Conservation (phyloP, 2,888 invertebrate genomes). For the Caenorhabditis becei region DNA sequence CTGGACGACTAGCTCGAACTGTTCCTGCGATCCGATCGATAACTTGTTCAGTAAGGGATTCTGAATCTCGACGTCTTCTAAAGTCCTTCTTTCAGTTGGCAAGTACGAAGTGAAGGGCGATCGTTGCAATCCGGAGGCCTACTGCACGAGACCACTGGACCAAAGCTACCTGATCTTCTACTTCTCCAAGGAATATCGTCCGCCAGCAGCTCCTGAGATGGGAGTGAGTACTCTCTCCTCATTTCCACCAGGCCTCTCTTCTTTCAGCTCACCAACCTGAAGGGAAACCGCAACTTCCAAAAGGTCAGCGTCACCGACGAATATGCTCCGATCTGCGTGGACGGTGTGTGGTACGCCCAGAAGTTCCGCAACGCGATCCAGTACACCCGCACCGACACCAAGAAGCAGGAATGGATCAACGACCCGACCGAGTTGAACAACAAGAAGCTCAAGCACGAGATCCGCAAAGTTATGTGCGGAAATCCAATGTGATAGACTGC, state of each 20-base stretch:
- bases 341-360: constrained; percentile 2
- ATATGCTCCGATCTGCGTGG: background rate
- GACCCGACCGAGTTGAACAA: constrained; percentile 2
- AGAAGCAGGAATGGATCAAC: background rate
- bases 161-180: background rate
- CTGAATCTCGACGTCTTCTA: background rate
- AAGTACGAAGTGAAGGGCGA: background rate
- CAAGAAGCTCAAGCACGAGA: constrained; percentile 4
- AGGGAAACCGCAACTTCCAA: too few species aligned
- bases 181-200: background rate
- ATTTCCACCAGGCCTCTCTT: background rate
- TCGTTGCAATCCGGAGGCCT: background rate
- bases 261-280: background rate
- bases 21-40: background rate
- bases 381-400: background rate
- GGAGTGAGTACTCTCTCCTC: background rate
- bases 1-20: constrained; percentile 5
- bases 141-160: background rate
- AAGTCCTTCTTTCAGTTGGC: constrained; percentile 4
- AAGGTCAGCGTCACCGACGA: background rate
- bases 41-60: background rate
- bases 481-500: background rate
- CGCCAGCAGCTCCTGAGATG: background rate
- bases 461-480: constrained; percentile 2
- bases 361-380: constrained; percentile 4